Evolutionary conservation across 2,797 vertebrate genomes (phyloP), one percentile per base, ranked within the genome.

Genomic region (Megaceryle alcyon): DNA sequence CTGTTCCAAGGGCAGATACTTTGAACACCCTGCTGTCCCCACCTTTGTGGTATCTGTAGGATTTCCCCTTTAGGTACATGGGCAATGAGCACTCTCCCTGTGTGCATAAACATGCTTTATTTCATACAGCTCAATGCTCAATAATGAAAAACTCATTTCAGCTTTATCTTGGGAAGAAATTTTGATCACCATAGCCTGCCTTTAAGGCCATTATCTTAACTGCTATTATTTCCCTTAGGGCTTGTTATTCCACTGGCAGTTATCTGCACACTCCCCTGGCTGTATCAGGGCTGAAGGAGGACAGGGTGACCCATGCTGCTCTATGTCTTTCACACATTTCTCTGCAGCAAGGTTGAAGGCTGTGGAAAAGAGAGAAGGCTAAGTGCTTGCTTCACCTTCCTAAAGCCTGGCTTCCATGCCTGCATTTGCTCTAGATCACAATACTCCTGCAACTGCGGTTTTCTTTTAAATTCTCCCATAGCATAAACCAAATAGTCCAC

Each of bases 121-220:
- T 94, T 60, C 75, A 60, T n/a, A 33, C 3, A 69, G 39, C 46
- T 54, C 51, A 70, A 59, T 17, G 53, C 25, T 25, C 46, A 48
- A 15, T 66, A 83, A 90, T 57, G 84, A 63, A 85, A 94, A 96
- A 29, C n/a, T 91, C 51, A 37, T 59, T 72, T 76, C n/a, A 53
- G 73, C 44, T 81, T 94, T 91, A 91, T 88, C 91, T 80, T 49
- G 18, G 53, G 66, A 90, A 76, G 63, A 86, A 91, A 88, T 0
- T 0, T 5, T 73, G 53, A 86, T 59, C 64, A 46, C 39, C 28
- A 28, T 8, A 94, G 44, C 51, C 60, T 77, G 78, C 51, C 63
- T 80, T 91, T 92, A 79, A 31, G 49, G 33, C 48, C 68, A 91
- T 79, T 94, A 94, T 90, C 86, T 89, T 92, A 95, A 79, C 11